phyloP scores from a whole-genome alignment of 92 coral and sea anemone species.

The Phenganax subtilis region DNA sequence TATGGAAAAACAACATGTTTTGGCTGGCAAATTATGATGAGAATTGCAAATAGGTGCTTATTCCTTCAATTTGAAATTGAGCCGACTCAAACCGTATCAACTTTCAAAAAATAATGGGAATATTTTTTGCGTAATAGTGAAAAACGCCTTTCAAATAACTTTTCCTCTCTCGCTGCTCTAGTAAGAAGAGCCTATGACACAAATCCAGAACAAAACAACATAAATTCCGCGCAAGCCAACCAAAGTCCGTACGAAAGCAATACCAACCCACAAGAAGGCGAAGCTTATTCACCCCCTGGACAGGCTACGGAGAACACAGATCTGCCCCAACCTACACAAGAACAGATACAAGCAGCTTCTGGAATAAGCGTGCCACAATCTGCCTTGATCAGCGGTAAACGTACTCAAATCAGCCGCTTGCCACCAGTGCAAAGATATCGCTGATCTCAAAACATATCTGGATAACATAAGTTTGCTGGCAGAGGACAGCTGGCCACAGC shows the following conservation, averaged over 20 bases:
- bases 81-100: too few species aligned
- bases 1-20: too few species aligned
- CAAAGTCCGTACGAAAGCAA: background rate
- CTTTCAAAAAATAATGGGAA: too few species aligned
- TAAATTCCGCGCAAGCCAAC: background rate
- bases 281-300: background rate
- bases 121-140: too few species aligned
- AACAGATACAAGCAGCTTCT: background rate
- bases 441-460: constrained; percentile 9
- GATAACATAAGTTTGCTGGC: background rate
- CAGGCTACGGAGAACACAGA: background rate
- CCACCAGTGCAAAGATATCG: constrained; percentile 8
- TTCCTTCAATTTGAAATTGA: too few species aligned
- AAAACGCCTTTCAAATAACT: too few species aligned
- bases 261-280: background rate
- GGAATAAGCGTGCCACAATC: constrained; percentile 9
- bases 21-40: too few species aligned
- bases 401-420: constrained; percentile 3
- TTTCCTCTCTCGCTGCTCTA: background rate
- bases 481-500: too few species aligned
- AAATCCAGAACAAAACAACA: background rate
- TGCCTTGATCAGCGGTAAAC: constrained; percentile 21
- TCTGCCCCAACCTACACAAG: background rate
- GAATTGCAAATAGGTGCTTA: too few species aligned
- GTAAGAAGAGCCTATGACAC: constrained; percentile 12